phyloP scores from a whole-genome alignment of 2,888 invertebrate genomes.

The Pyrocoelia pectoralis region DNA sequence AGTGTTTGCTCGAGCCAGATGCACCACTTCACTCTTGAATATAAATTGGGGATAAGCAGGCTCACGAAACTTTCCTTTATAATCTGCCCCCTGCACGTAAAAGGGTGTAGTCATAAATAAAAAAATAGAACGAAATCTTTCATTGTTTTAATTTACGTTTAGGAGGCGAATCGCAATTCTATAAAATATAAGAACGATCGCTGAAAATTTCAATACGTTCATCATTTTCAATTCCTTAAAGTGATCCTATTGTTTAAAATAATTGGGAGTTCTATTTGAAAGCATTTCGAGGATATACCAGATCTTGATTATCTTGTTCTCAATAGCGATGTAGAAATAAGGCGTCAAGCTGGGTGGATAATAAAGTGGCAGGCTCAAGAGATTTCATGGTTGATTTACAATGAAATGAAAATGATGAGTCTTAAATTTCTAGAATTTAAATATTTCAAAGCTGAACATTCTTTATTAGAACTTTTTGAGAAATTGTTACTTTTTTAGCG shows the following conservation, averaged over 20 bases:
- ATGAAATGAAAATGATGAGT: not conserved
- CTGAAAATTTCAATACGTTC: no score
- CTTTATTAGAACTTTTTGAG: no score
- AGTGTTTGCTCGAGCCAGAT: conserved; percentile 37
- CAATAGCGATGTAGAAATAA: not conserved
- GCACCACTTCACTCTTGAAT: conserved; percentile 40
- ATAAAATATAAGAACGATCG: no score
- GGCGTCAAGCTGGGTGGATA: not conserved
- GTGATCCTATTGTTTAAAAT: not conserved
- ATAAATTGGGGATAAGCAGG: conserved; percentile 41
- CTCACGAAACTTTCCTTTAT: conserved; percentile 37
- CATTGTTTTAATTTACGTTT: not conserved
- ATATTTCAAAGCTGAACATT: not conserved
- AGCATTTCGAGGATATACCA: not conserved
- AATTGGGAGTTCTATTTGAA: not conserved
- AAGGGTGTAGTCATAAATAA: conserved; percentile 11
- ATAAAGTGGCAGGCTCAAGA: not conserved
- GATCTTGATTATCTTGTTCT: not conserved
- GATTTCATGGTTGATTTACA: not conserved
- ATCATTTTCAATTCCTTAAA: not conserved
- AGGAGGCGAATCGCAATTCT: no score
- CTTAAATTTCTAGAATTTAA: not conserved
- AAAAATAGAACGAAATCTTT: conserved; percentile 13
- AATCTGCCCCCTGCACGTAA: conserved; percentile 27
- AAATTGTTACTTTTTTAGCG: no score